phyloP scores from a whole-genome alignment of 2,888 invertebrate species.

The Danaus chrysippus region DNA sequence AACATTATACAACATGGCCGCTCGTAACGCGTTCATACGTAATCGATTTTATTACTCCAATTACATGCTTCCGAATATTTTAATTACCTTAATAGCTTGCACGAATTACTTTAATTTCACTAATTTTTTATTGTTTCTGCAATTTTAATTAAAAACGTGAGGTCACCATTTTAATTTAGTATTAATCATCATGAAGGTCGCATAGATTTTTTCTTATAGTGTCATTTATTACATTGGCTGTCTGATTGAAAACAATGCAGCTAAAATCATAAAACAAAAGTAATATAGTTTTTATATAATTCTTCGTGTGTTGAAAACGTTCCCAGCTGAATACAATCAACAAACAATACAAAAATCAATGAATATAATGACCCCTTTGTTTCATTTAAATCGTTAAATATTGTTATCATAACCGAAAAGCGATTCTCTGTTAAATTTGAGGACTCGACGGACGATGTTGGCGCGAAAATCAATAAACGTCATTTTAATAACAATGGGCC shows the following conservation, averaged over 20 bases:
- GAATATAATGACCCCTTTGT: background rate
- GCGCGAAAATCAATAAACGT: slow-evolving; percentile 15
- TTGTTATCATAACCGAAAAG: slow-evolving; percentile 6
- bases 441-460: slow-evolving; percentile 7
- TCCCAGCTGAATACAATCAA: background rate
- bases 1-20: slow-evolving; percentile 4
- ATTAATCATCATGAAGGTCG: too few species aligned
- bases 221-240: too few species aligned
- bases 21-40: slow-evolving; percentile 15
- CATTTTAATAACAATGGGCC: slow-evolving; percentile 15
- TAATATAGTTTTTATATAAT: too few species aligned
- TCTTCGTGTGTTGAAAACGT: too few species aligned
- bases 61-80: slow-evolving; percentile 22
- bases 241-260: too few species aligned
- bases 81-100: slow-evolving; percentile 18
- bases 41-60: slow-evolving; percentile 18
- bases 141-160: background rate
- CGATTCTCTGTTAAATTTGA: slow-evolving; percentile 20
- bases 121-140: slow-evolving; percentile 5
- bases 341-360: slow-evolving; percentile 4
- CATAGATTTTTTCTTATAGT: too few species aligned
- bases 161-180: background rate
- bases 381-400: background rate
- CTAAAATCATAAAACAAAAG: too few species aligned
- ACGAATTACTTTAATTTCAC: slow-evolving; percentile 14